Percentiles rank a stretch among this genome's conserved stretches.
phyloP scores from a whole-genome alignment of 2,888 invertebrate genomes.

The Folsomia candida region DNA sequence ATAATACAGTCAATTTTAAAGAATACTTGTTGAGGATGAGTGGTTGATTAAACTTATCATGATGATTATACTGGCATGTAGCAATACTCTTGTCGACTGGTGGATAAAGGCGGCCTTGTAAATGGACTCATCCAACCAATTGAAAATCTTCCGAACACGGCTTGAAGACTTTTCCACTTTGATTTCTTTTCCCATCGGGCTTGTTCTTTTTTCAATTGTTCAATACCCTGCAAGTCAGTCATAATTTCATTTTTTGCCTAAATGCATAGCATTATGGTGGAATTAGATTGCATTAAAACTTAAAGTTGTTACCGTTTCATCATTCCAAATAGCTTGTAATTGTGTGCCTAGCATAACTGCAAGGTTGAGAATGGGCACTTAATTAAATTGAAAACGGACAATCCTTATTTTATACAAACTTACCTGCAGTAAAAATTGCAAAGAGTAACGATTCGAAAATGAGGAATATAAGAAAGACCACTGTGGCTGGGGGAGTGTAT shows the following conservation, averaged over 20 bases:
- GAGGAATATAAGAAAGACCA: constrained; percentile 83
- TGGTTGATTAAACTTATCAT: too few relatives aligned
- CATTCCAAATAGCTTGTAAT: constrained; percentile 94
- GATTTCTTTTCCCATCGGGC: constrained; percentile 89
- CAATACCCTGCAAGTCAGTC: constrained; percentile 74
- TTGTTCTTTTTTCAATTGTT: constrained; percentile 93
- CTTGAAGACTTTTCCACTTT: constrained; percentile 90
- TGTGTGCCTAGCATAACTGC: constrained; percentile 97
- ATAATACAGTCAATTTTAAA: neutral
- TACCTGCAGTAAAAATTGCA: constrained; percentile 95
- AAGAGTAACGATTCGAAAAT: constrained; percentile 93
- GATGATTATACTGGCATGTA: constrained; percentile 36
- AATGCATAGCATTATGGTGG: neutral
- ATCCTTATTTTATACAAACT: too few relatives aligned
- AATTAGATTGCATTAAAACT: neutral
- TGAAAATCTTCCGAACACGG: constrained; percentile 95
- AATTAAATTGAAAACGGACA: too few relatives aligned
- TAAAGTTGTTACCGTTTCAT: constrained; percentile 83
- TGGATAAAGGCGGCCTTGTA: constrained; percentile 67
- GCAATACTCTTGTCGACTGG: constrained; percentile 36
- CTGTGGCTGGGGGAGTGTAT: constrained; percentile 93
- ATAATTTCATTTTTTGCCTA: constrained; percentile 2
- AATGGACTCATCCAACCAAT: constrained; percentile 94
- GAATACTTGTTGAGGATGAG: neutral
- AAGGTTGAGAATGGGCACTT: too few relatives aligned